Evolutionary conservation across 2,797 vertebrate species (phyloP).

Genomic region (Rousettus madagascariensis): DNA sequence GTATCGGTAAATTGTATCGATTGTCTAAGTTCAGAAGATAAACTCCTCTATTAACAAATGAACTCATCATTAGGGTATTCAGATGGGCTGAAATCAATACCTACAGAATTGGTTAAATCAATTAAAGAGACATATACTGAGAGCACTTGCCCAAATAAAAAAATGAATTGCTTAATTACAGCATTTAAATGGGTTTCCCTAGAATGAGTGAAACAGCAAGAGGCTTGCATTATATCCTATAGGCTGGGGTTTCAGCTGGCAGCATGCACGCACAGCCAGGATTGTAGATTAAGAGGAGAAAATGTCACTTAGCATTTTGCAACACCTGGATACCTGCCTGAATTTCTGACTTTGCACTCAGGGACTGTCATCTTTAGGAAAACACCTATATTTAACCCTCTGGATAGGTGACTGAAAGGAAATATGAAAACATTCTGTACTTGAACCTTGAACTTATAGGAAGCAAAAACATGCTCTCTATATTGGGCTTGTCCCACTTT

Average conservation of each 20-base stretch:
- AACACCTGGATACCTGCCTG: background rate
- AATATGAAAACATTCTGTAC: background rate
- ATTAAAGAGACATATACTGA: slow-evolving; percentile 50
- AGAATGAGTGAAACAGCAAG: background rate
- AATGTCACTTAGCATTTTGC: background rate
- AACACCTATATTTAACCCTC: background rate
- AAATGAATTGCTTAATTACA: slow-evolving; percentile 62
- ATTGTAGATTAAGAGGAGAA: slow-evolving; percentile 11
- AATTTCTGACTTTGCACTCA: background rate
- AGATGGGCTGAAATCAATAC: slow-evolving; percentile 53
- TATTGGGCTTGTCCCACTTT: background rate
- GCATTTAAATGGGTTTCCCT: slow-evolving; percentile 45
- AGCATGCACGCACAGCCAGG: background rate
- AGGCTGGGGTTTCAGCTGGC: background rate
- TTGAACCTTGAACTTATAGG: background rate
- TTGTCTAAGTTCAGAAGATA: slow-evolving; percentile 13
- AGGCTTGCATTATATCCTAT: background rate
- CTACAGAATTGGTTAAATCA: slow-evolving; percentile 48
- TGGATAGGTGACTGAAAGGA: background rate
- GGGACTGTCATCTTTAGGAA: background rate
- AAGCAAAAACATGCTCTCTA: background rate
- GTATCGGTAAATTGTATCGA: slow-evolving; percentile 28
- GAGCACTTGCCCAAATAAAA: slow-evolving; percentile 43
- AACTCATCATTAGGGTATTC: slow-evolving; percentile 53
- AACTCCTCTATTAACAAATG: slow-evolving; percentile 43